A percentile compares a stretch with the other conserved stretches of the same genome.
Evolutionary conservation across 1,140 invertebrate genomes (phyloP).

Genomic region (Trichonephila clavata): DNA sequence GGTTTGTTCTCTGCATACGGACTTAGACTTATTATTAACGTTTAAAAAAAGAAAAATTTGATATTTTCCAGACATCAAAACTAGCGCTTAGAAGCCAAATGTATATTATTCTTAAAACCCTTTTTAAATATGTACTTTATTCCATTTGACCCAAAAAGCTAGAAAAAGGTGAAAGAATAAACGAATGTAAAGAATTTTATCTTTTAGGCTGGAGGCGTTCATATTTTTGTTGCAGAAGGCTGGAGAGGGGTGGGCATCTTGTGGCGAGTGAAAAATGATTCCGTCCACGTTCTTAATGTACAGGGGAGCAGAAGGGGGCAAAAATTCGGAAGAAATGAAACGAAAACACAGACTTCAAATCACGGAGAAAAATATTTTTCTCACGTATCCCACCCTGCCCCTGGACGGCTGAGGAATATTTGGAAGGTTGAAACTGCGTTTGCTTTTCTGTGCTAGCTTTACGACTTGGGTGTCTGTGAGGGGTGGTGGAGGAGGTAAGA

Average conservation of each 20-base stretch:
- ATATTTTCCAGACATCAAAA: too few species aligned
- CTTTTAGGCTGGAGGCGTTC: background rate
- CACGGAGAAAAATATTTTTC: conserved; percentile 64
- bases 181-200: conserved; percentile 1
- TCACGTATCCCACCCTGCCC: conserved; percentile 21
- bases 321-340: conserved; percentile 56
- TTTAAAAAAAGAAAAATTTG: too few species aligned
- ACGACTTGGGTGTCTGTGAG: background rate
- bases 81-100: too few species aligned
- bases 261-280: conserved; percentile 39
- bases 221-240: conserved; percentile 23
- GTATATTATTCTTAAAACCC: background rate
- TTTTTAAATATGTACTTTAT: background rate
- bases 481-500: too few species aligned
- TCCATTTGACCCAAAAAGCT: background rate
- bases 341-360: conserved; percentile 69
- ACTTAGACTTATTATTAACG: too few species aligned
- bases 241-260: background rate
- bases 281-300: conserved; percentile 36
- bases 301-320: background rate
- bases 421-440: background rate
- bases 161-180: background rate
- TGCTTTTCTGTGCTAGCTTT: background rate
- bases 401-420: conserved; percentile 2
- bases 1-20: too few species aligned